Evolutionary conservation across 1,140 invertebrate species (phyloP), one percentile per base, ranked within the genome.

Genomic region (Xylocopa sonorina): DNA sequence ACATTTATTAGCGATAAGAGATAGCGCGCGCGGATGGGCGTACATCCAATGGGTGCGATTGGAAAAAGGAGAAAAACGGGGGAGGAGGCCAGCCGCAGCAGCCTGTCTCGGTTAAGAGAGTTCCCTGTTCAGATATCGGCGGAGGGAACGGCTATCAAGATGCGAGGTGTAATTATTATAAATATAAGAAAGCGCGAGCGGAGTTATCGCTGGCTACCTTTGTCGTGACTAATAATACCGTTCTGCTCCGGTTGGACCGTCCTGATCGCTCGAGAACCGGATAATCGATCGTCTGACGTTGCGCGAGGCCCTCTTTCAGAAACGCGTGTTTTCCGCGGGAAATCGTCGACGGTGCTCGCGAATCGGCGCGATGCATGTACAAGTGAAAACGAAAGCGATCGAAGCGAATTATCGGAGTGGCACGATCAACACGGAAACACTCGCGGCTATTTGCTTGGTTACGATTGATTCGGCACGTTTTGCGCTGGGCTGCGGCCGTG

Each of bases 201-300:
- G 77, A 88, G 68, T 88, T 87, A 81, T 81, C 63, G 50, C 60
- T 77, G 63, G 57, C 66, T 50, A 63, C 64, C 74, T 86, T 87
- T 85, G 83, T 87, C 85, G 81, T 85, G 75, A 79, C 81, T 87
- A 87, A 83, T 87, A 87, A 85, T 77, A 75, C 78, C 83, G 85
- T 75, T 64, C 53, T 43, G 21, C 38, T 58, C 53, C 10, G 3
- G 18, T 18, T 32, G 9, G 9, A 34, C 34, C 63, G 14, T n/a
- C 34, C 55, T 46, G 69, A 69, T 76, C 53, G 55, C 3, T n/a
- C 24, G 18, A 67, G 41, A 69, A 64, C 60, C 51, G 55, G 68
- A 58, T 87, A 85, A 87, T 87, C 83, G 82, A 87, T 81, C 75
- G 78, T 9, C 29, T 58, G 48, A 38, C 46, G 57, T 76, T 73